phyloP scores from a whole-genome alignment of 1,140 invertebrate species.

The Drosophila bocki region DNA sequence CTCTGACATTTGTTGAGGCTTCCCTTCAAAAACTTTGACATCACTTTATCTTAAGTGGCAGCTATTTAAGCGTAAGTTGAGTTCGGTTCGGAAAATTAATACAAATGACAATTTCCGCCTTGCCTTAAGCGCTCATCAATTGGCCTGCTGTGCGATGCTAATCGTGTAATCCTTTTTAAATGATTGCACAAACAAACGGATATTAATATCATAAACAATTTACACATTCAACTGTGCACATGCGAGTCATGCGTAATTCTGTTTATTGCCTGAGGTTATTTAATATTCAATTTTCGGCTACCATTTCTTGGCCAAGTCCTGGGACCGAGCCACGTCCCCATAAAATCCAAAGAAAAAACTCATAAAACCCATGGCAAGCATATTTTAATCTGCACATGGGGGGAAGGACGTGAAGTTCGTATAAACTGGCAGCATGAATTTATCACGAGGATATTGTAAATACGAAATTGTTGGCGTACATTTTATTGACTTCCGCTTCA shows the following conservation, averaged over 20 bases:
- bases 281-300: conserved; percentile 68
- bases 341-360: conserved; percentile 47
- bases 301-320: conserved; percentile 20
- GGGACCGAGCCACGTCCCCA: conserved; percentile 5
- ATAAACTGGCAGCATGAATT: conserved; percentile 22
- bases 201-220: conserved; percentile 77
- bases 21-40: conserved; percentile 35
- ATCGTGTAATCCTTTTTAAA: conserved; percentile 71
- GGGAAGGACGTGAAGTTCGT: conserved; percentile 1
- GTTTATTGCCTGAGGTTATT: conserved; percentile 58
- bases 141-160: conserved; percentile 33
- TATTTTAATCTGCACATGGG: conserved; percentile 61
- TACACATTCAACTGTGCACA: conserved; percentile 31
- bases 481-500: conserved; percentile 38
- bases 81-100: conserved; percentile 40
- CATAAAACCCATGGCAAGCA: conserved; percentile 62
- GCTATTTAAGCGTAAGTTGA: conserved; percentile 16
- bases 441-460: conserved; percentile 47
- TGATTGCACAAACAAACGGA: conserved; percentile 66
- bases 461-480: conserved; percentile 22
- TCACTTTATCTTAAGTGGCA: conserved; percentile 13
- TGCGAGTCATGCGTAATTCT: conserved; percentile 24
- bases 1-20: conserved; percentile 30
- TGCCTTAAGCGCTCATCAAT: conserved; percentile 56
- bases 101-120: conserved; percentile 69